These are phyloP conservation scores for Tinea semifulvella DNA, from an alignment of 2,888 invertebrate species.

Conservation along the genomic window DNA sequence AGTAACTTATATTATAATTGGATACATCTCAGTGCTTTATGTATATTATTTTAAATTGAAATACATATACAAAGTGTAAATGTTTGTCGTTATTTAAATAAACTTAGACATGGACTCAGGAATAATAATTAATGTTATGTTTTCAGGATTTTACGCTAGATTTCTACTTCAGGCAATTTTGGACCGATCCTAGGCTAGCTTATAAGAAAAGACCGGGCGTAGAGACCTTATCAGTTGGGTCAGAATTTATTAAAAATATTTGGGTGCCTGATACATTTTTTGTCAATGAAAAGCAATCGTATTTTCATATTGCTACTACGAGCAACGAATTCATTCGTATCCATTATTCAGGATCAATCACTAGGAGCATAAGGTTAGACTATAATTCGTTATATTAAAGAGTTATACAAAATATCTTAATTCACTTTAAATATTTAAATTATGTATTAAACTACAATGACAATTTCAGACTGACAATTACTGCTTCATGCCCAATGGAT, in stretches of 20 bases:
- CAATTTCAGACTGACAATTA: constrained; percentile 87
- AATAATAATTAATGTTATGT: too few species aligned
- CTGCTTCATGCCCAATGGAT: constrained; percentile 96
- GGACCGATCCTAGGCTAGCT: constrained; percentile 94
- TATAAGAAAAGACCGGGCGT: constrained; percentile 89
- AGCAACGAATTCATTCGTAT: constrained; percentile 99
- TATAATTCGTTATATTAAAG: neutral
- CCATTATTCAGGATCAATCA: constrained; percentile 93
- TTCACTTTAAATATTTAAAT: neutral
- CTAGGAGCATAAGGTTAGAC: constrained; percentile 90
- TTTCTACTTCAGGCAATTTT: constrained; percentile 98
- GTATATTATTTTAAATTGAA: too few species aligned
- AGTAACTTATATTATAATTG: too few species aligned
- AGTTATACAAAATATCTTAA: neutral
- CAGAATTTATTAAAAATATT: constrained; percentile 95
- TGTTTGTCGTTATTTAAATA: too few species aligned
- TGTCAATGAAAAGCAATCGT: constrained; percentile 99
- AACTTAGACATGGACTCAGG: too few species aligned
- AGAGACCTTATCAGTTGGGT: constrained; percentile 91
- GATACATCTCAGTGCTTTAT: too few species aligned
- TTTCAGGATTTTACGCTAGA: constrained; percentile 96
- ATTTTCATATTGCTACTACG: constrained; percentile 99
- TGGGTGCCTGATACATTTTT: constrained; percentile 99
- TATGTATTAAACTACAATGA: too few species aligned
- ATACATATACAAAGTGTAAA: too few species aligned